Percentiles rank a stretch among this genome's conserved stretches.
These are phyloP conservation scores for Rousettus leschenaultii DNA, from an alignment of 2,113 vertebrate genomes.

Conservation along the genomic window DNA sequence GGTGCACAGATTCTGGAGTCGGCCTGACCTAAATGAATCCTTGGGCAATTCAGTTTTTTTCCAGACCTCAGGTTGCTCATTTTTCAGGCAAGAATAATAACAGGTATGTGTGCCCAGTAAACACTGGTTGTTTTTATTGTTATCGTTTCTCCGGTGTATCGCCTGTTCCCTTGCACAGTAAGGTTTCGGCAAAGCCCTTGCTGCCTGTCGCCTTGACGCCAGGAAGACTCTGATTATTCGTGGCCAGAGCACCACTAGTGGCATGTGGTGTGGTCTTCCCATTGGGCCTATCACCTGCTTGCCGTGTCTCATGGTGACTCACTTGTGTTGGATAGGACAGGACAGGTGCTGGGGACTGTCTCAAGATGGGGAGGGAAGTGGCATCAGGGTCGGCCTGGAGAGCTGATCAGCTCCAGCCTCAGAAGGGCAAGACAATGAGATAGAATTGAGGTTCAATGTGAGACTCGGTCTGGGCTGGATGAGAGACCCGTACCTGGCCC, in stretches of 20 bases:
- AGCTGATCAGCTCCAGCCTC: neutral
- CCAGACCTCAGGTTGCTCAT: neutral
- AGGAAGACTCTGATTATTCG: neutral
- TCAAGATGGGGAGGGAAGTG: neutral
- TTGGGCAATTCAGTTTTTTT: fast-evolving
- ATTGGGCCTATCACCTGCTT: neutral
- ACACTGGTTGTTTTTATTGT: neutral
- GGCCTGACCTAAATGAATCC: neutral
- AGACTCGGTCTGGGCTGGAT: neutral
- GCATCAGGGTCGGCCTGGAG: neutral
- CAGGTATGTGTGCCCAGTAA: fast-evolving
- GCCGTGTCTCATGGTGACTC: neutral
- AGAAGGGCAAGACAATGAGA: neutral
- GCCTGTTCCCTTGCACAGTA: neutral
- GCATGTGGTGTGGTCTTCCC: neutral
- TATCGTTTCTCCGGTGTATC: neutral
- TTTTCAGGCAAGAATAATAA: neutral
- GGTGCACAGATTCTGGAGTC: neutral
- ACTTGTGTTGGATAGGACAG: neutral
- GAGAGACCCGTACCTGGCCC: neutral
- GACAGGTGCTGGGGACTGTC: neutral
- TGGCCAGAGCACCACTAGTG: neutral
- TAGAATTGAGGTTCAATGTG: neutral
- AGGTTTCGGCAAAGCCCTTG: neutral
- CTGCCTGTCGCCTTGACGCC: neutral